Percentiles rank a stretch among this genome's conserved stretches.
Conservation (phyloP, 2,888 invertebrate species). For the Chelonus formosanus region DNA sequence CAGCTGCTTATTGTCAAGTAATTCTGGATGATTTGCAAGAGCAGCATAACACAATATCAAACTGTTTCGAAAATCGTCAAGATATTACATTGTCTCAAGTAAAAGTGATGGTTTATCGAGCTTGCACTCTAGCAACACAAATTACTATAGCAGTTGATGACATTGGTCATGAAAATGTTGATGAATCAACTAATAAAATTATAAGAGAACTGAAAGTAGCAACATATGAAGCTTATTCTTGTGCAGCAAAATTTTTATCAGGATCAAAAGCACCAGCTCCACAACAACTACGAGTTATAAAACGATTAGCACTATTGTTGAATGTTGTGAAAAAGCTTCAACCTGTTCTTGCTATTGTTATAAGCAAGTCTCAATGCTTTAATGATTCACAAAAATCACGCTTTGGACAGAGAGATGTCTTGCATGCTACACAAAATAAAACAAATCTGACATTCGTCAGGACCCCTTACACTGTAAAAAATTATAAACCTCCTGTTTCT, state of each 20-base stretch:
- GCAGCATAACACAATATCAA: constrained; percentile 51
- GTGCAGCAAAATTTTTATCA: constrained; percentile 55
- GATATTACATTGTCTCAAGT: constrained; percentile 51
- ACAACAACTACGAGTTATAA: constrained; percentile 60
- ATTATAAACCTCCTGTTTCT: constrained; percentile 56
- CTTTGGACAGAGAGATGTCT: constrained; percentile 48
- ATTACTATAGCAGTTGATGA: constrained; percentile 56
- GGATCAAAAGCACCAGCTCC: constrained; percentile 56
- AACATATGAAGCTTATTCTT: constrained; percentile 56
- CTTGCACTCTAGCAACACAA: constrained; percentile 55
- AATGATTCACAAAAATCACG: constrained; percentile 46
- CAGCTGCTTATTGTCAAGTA: constrained; percentile 73
- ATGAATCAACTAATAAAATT: constrained; percentile 57
- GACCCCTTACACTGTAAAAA: constrained; percentile 62
- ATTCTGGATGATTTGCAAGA: constrained; percentile 59
- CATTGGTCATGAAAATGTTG: constrained; percentile 57
- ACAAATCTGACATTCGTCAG: constrained; percentile 53
- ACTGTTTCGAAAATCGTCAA: constrained; percentile 56
- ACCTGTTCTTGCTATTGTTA: constrained; percentile 52
- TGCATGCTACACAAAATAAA: constrained; percentile 46
- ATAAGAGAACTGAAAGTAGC: constrained; percentile 61
- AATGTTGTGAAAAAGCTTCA: constrained; percentile 59
- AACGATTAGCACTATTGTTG: constrained; percentile 59
- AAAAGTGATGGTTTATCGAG: constrained; percentile 51
- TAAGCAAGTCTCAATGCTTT: constrained; percentile 53